Evolutionary conservation across 1,140 invertebrate genomes (phyloP), one percentile per base, ranked within the genome.

Genomic region (Ips typographus): DNA sequence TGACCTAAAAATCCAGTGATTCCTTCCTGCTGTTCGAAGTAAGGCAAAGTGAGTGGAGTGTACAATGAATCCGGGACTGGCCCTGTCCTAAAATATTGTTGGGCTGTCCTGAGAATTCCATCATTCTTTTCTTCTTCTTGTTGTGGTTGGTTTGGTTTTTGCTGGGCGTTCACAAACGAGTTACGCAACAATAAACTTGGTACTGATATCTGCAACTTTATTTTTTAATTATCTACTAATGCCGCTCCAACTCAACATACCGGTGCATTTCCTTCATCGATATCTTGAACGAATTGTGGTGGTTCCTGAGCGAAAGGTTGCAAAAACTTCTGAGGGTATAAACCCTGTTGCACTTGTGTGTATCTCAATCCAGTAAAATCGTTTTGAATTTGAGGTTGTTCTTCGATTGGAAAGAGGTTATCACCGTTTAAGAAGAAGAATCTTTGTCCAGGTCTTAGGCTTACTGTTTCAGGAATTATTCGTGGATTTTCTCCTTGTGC

Each of bases 361-460:
- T 72, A 76, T 68, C 72, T 70, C 42, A 71, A 49, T 44, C n/a
- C 58, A 37, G 53, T 40, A 43, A 61, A 40, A 44, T 62, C 62
- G 38, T 63, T 38, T 62, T 42, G 40, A 2, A 68, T 52, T 52
- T 71, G 39, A 39, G 64, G 71, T 41, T 73, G 64, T 39, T 59
- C 73, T 55, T 65, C 63, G 58, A 71, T 65, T 3, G 77, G 77
- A 8, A 75, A 80, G 22, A 79, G 70, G 2, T 74, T 73, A 63
- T 80, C 72, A 4, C 77, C 77, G 60, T 81, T 80, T 1, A 80
- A 65, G 38, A 80, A 81, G 72, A 82, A 85, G 53, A 83, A 83
- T 55, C 82, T 74, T 55, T 84, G 81, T 3, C 83, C 83, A 1
- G 84, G 84, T 38, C 80, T 70, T 3, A 84, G 62, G 36, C 79